Conservation (phyloP, 37 sponge, comb jelly and placozoan species). For the Mnemiopsis leidyi region DNA sequence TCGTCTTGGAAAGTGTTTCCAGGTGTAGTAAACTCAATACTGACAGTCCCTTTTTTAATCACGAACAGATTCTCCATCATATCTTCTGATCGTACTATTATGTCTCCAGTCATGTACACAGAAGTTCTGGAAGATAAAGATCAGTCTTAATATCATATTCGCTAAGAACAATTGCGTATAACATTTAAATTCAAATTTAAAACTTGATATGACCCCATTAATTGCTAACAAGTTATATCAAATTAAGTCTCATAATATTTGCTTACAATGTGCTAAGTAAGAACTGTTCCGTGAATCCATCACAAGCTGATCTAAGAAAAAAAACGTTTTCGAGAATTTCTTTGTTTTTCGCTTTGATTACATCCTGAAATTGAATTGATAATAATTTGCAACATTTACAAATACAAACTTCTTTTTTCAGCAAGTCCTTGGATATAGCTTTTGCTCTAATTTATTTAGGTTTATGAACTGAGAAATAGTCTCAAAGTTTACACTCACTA, state of each 20-base stretch:
- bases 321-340: slow-evolving; percentile 53
- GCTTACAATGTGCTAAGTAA: slow-evolving; percentile 37
- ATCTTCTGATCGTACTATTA: slow-evolving; percentile 37
- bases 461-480: too few relatives aligned
- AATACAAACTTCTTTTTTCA: too few relatives aligned
- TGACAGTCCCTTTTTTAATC: slow-evolving; percentile 37
- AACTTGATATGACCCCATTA: too few relatives aligned
- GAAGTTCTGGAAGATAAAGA: slow-evolving; percentile 8
- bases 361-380: slow-evolving; percentile 34
- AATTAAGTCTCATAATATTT: not conserved
- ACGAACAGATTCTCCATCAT: slow-evolving; percentile 43
- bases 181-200: too few relatives aligned
- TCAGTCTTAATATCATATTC: not conserved
- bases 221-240: not conserved
- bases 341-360: not conserved
- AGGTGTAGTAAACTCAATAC: slow-evolving; percentile 42
- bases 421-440: too few relatives aligned
- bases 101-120: slow-evolving; percentile 54
- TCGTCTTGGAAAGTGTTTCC: slow-evolving; percentile 28
- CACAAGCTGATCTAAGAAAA: slow-evolving; percentile 5
- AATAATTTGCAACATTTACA: too few relatives aligned
- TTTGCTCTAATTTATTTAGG: too few relatives aligned
- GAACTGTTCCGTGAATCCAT: slow-evolving; percentile 57
- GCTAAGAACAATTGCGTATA: not conserved
- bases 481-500: slow-evolving; percentile 12